Conservation (phyloP, 2,888 invertebrate species). For the Drosophila leonis region DNA sequence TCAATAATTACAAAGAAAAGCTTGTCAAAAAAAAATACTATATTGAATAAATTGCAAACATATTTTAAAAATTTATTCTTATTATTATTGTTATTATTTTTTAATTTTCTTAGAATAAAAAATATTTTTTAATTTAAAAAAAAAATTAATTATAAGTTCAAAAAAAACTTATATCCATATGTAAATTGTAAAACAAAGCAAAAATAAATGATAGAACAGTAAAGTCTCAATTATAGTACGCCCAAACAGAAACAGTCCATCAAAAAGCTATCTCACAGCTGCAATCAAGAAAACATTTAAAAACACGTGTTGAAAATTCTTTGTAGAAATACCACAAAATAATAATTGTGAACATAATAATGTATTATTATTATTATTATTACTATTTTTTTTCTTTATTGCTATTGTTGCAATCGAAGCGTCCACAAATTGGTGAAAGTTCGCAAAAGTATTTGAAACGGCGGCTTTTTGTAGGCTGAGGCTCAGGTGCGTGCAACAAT, state of each 20-base stretch:
- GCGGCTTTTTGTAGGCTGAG: constrained; percentile 16
- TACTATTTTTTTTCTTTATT: constrained; percentile 14
- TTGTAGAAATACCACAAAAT: constrained; percentile 32
- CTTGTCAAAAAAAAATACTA: no score
- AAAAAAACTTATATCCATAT: no score
- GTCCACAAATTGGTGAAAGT: constrained; percentile 72
- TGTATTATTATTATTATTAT: constrained; percentile 26
- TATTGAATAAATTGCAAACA: no score
- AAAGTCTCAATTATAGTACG: not conserved
- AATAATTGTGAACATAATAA: constrained; percentile 25
- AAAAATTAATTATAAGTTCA: no score
- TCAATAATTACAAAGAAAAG: no score
- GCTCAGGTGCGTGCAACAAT: constrained; percentile 71
- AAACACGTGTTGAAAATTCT: constrained; percentile 33
- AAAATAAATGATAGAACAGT: not conserved
- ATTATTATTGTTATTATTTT: no score
- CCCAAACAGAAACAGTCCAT: not conserved
- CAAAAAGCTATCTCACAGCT: no score
- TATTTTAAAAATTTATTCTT: no score
- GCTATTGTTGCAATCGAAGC: constrained; percentile 61
- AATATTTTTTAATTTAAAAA: no score
- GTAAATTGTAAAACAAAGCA: not conserved
- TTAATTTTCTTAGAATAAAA: no score
- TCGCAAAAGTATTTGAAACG: constrained; percentile 48
- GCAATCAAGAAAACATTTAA: constrained; percentile 24